Conservation (phyloP, 2,797 vertebrate species). For the Tenualosa ilisha region DNA sequence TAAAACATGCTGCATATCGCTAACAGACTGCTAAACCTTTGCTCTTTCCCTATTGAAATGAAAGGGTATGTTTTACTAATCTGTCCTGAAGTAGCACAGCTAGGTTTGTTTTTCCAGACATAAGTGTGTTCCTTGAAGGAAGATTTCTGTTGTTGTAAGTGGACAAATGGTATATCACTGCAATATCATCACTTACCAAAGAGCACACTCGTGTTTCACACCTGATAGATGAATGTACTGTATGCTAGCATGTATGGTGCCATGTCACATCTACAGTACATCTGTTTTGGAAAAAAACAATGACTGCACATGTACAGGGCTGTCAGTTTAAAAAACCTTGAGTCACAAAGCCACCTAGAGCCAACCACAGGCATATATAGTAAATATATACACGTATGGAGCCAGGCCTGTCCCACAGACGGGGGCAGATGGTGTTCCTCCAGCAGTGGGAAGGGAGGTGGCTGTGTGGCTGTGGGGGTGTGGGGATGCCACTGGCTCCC, state of each 20-base stretch:
- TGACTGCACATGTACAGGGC: not conserved
- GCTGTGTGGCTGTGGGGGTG: not conserved
- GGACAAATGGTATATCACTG: not conserved
- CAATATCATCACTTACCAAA: not conserved
- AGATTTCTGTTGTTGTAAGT: not conserved
- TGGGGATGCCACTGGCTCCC: conserved; percentile 40
- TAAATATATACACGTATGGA: not conserved
- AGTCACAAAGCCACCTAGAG: not conserved
- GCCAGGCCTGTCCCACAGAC: not conserved
- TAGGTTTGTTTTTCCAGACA: not conserved
- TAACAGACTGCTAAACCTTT: not conserved
- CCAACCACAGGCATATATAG: too few relatives aligned
- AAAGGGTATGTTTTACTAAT: not conserved
- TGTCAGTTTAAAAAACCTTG: not conserved
- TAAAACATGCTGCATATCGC: not conserved
- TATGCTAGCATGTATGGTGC: not conserved
- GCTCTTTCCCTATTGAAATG: not conserved
- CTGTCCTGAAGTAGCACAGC: not conserved
- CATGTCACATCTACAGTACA: not conserved
- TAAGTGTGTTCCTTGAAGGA: not conserved
- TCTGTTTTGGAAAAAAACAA: not conserved
- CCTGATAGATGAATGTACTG: not conserved
- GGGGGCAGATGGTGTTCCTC: not conserved
- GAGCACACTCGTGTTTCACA: not conserved
- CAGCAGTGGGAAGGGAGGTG: conserved; percentile 16